A percentile compares a stretch with the other conserved stretches of the same genome.
Conservation (phyloP, 2,797 vertebrate genomes). For the Carapus acus region DNA sequence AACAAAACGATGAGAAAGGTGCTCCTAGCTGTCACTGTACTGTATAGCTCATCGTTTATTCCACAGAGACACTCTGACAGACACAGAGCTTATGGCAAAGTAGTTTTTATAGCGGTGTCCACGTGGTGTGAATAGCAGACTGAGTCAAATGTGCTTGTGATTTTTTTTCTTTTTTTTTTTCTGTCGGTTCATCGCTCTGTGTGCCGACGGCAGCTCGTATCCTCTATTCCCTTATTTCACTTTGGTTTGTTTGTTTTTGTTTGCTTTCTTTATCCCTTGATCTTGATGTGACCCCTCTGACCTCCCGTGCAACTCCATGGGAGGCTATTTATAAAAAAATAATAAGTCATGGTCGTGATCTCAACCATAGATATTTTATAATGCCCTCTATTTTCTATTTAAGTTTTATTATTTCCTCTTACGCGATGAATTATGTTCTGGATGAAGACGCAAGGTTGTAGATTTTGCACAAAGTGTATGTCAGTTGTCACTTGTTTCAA, state of each 20-base stretch:
- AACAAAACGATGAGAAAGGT: slow-evolving; percentile 46
- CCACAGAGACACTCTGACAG: slow-evolving; percentile 41
- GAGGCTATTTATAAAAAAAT: not conserved
- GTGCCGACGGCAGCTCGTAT: slow-evolving; percentile 7
- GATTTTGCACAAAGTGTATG: not conserved
- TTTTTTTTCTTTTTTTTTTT: slow-evolving; percentile 24
- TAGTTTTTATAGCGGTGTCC: slow-evolving; percentile 48
- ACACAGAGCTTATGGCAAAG: slow-evolving; percentile 27
- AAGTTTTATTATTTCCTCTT: too few relatives aligned
- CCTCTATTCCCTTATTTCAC: not conserved
- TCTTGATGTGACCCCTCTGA: not conserved
- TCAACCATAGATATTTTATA: too few relatives aligned
- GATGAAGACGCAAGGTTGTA: not conserved
- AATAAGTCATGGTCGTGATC: too few relatives aligned
- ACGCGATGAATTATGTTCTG: too few relatives aligned
- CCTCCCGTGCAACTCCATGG: slow-evolving; percentile 17
- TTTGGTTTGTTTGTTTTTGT: not conserved
- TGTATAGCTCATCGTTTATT: slow-evolving; percentile 57
- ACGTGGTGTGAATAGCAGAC: slow-evolving; percentile 40
- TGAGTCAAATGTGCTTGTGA: slow-evolving; percentile 26
- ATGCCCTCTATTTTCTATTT: too few relatives aligned
- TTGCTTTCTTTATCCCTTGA: not conserved
- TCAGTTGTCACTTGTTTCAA: too few relatives aligned
- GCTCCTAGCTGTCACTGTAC: slow-evolving; percentile 51
- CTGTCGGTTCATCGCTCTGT: slow-evolving; percentile 16